Percentiles rank a stretch among this genome's conserved stretches.
Evolutionary conservation across 2,113 vertebrate species (phyloP).

Genomic region (Heloderma charlesbogerti): DNA sequence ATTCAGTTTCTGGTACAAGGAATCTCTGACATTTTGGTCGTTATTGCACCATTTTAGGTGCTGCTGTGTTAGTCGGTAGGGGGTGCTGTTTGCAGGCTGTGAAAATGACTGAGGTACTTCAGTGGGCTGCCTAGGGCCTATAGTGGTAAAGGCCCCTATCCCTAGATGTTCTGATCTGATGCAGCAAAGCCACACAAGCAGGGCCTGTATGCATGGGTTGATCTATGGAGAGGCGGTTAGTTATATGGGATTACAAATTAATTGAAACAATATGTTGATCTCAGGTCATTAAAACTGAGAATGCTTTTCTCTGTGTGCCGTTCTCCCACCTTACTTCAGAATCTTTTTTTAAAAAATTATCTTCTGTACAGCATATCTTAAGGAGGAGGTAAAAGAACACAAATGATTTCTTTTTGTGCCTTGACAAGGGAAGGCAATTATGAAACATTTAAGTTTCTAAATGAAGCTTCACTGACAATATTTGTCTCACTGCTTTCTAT

Average conservation of each 20-base stretch:
- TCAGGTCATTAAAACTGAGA: not conserved
- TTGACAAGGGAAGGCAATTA: constrained; percentile 38
- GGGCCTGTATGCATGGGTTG: not conserved
- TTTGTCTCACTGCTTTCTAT: constrained; percentile 25
- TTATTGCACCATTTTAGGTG: not conserved
- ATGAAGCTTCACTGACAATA: constrained; percentile 3
- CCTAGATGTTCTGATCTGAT: not conserved
- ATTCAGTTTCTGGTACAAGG: not conserved
- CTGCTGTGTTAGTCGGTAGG: not conserved
- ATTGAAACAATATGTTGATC: not conserved
- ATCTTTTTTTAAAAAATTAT: not conserved
- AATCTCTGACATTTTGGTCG: not conserved
- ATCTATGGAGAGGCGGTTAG: not conserved
- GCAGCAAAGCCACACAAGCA: not conserved
- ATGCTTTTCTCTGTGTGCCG: not conserved
- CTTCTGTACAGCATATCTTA: constrained; percentile 28
- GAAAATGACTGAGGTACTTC: no score
- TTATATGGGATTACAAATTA: not conserved
- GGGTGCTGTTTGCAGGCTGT: not conserved
- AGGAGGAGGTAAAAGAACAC: constrained; percentile 4
- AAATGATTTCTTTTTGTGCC: constrained; percentile 49
- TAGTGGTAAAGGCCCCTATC: not conserved
- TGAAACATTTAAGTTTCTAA: constrained; percentile 23
- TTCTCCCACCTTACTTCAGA: not conserved
- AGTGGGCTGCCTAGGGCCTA: no score